Conservation (phyloP, 1,140 invertebrate genomes). For the Formica selysi region DNA sequence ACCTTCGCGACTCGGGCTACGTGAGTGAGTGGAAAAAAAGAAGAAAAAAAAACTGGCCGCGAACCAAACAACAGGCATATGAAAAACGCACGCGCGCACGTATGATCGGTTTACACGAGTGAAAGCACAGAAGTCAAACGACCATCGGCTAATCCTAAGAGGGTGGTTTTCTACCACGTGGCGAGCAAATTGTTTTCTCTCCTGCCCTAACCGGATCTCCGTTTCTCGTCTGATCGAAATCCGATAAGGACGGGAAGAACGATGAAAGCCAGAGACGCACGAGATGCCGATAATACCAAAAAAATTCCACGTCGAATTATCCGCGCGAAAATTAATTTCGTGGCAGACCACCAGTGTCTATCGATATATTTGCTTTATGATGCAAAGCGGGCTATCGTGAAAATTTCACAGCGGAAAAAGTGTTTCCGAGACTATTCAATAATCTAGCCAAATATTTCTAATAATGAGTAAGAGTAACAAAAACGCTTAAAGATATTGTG, state of each 20-base stretch:
- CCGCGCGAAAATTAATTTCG: slow-evolving; percentile 28
- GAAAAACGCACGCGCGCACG: neutral
- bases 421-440: neutral
- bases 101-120: slow-evolving; percentile 52
- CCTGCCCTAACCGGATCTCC: neutral
- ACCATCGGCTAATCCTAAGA: slow-evolving; percentile 62
- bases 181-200: slow-evolving; percentile 69
- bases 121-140: slow-evolving; percentile 46
- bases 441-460: neutral
- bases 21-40: slow-evolving; percentile 11
- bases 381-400: neutral
- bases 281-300: slow-evolving; percentile 19
- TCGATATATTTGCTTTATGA: neutral
- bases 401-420: neutral
- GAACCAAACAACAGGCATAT: neutral
- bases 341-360: neutral
- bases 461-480: neutral
- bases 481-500: neutral
- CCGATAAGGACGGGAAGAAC: slow-evolving; percentile 43
- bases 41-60: slow-evolving; percentile 54
- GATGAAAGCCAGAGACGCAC: slow-evolving; percentile 8
- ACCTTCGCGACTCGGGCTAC: slow-evolving; percentile 66
- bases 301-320: slow-evolving; percentile 30
- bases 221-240: slow-evolving; percentile 64
- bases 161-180: slow-evolving; percentile 34